Evolutionary conservation across 2,797 vertebrate species (phyloP).

Genomic region (Galagoides demidoff): DNA sequence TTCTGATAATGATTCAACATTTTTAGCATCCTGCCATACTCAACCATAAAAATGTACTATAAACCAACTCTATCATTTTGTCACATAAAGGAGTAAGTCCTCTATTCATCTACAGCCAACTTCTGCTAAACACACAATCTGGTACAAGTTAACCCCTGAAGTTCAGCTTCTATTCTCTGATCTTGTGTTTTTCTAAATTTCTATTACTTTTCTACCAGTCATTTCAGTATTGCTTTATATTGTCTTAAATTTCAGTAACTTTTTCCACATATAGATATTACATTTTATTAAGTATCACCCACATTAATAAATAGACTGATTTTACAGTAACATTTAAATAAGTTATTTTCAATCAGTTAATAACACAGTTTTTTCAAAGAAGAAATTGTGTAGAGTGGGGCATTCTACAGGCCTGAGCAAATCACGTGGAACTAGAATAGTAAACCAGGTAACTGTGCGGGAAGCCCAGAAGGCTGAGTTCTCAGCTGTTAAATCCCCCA

Average conservation of each 20-base stretch:
- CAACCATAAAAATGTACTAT: background rate
- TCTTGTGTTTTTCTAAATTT: slow-evolving; percentile 16
- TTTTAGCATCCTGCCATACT: background rate
- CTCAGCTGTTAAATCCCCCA: background rate
- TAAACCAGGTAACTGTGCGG: background rate
- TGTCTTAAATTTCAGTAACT: background rate
- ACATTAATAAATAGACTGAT: background rate
- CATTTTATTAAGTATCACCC: background rate
- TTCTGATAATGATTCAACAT: background rate
- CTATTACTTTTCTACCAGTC: background rate
- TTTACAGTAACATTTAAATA: background rate
- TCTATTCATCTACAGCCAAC: background rate
- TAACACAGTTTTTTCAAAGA: slow-evolving; percentile 7
- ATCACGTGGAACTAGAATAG: background rate
- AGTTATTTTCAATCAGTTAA: background rate
- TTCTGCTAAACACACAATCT: background rate
- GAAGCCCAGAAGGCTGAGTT: background rate
- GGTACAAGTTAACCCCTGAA: background rate
- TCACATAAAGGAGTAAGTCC: background rate
- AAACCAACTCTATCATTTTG: background rate
- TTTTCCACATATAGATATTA: background rate
- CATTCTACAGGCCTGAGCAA: background rate
- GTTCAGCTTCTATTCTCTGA: background rate
- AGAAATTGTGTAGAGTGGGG: background rate
- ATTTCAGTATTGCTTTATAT: background rate